These are phyloP conservation scores for Bradysia coprophila DNA, from an alignment of 1,140 invertebrate genomes.

Conservation along the genomic window DNA sequence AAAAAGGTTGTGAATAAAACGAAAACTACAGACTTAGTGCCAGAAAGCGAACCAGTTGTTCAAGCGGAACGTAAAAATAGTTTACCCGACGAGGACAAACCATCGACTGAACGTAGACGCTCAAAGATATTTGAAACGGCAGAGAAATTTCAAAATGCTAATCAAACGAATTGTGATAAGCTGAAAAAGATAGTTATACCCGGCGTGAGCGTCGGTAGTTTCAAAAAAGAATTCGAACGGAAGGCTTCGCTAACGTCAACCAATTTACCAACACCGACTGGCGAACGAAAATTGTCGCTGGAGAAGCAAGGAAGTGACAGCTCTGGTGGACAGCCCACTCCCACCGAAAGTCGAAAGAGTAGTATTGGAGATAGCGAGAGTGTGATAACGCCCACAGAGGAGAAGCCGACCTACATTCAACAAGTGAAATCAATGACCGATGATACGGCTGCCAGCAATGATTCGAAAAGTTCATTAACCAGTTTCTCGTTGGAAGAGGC, in stretches of 20 bases:
- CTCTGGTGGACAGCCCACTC: neutral
- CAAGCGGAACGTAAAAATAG: slow-evolving; percentile 14
- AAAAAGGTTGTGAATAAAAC: neutral
- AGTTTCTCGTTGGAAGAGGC: slow-evolving; percentile 19
- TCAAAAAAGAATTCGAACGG: slow-evolving; percentile 64
- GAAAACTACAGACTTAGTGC: neutral
- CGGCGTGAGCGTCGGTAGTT: slow-evolving; percentile 63
- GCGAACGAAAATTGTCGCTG: neutral
- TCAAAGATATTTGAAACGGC: slow-evolving; percentile 52
- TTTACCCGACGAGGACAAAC: slow-evolving; percentile 23
- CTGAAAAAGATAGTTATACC: slow-evolving; percentile 64
- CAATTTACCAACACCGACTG: slow-evolving; percentile 6
- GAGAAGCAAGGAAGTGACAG: neutral
- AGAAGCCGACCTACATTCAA: slow-evolving; percentile 4
- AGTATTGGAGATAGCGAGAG: neutral
- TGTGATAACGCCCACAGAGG: slow-evolving; percentile 6
- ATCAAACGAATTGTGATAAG: slow-evolving; percentile 29
- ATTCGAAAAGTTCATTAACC: slow-evolving; percentile 18
- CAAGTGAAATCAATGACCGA: slow-evolving; percentile 2
- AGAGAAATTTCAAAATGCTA: slow-evolving; percentile 43
- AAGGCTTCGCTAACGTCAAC: slow-evolving; percentile 36
- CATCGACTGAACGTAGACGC: slow-evolving; percentile 28
- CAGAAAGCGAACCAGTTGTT: neutral
- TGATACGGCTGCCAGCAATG: slow-evolving; percentile 10
- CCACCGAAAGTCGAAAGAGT: slow-evolving; percentile 12